Percentiles rank a stretch among this genome's conserved stretches.
Conservation (phyloP, 2,797 vertebrate genomes). For the Holocentrus rufus region DNA sequence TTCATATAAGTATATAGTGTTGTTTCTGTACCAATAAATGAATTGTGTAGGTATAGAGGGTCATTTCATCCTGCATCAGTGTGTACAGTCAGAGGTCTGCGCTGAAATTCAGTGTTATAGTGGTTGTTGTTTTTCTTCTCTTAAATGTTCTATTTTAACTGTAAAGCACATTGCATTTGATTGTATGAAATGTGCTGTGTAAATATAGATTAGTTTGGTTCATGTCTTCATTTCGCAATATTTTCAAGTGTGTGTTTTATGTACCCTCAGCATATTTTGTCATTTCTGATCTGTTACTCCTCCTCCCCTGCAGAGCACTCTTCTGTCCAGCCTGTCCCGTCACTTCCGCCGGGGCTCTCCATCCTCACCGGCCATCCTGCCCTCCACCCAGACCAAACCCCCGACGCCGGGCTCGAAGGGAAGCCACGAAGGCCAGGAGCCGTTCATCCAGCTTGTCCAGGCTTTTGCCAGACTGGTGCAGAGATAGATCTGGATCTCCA, state of each 20-base stretch:
- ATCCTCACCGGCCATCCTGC: constrained; percentile 91
- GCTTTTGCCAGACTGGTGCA: constrained; percentile 94
- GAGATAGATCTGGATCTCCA: constrained; percentile 79
- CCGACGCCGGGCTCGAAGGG: constrained; percentile 83
- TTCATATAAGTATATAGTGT: no score
- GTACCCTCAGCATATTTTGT: neutral
- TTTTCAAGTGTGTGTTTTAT: no score
- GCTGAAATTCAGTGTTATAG: no score
- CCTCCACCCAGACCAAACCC: constrained; percentile 89
- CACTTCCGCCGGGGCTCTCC: constrained; percentile 94
- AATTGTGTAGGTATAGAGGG: no score
- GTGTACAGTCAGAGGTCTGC: no score
- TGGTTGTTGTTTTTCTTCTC: no score
- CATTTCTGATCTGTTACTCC: neutral
- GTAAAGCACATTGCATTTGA: no score
- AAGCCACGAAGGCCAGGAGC: constrained; percentile 92
- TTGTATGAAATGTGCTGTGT: no score
- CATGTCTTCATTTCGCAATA: no score
- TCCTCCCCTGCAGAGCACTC: constrained; percentile 86
- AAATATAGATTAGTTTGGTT: no score
- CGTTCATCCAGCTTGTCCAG: constrained; percentile 95
- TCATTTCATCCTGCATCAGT: no score
- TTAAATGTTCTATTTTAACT: neutral
- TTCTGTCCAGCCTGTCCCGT: constrained; percentile 91
- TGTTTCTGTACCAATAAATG: no score